A percentile compares a stretch with the other conserved stretches of the same genome.
Conservation (phyloP, 2,113 vertebrate genomes). For the Dendropsophus ebraccatus region DNA sequence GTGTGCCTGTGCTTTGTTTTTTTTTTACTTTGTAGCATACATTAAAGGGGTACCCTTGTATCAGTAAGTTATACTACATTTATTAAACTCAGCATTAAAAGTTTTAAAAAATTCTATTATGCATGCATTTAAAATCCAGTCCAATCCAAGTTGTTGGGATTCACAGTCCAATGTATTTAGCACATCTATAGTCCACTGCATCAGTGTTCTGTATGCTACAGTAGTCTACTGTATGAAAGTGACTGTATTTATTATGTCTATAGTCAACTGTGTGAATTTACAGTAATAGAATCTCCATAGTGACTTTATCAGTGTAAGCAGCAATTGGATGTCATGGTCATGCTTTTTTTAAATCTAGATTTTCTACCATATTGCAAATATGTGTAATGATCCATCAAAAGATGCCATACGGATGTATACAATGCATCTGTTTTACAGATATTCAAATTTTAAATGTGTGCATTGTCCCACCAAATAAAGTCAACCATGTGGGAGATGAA, state of each 20-base stretch:
- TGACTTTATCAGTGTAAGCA: not conserved
- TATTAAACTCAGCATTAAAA: slow-evolving; percentile 11
- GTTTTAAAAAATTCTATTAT: not conserved
- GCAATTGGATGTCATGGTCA: not conserved
- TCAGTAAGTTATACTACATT: not conserved
- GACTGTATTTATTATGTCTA: not conserved
- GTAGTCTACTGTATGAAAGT: not conserved
- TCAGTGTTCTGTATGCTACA: not conserved
- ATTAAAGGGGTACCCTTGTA: not conserved
- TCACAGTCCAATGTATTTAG: not conserved
- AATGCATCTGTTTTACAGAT: not conserved
- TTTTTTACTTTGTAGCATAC: not conserved
- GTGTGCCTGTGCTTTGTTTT: not conserved
- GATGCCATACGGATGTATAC: not conserved
- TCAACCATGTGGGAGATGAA: no score
- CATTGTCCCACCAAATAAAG: no score
- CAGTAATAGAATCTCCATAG: not conserved
- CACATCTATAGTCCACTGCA: not conserved
- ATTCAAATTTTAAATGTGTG: not conserved
- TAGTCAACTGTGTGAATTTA: not conserved
- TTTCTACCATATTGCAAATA: not conserved
- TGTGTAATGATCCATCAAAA: not conserved
- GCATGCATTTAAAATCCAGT: not conserved
- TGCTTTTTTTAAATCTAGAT: not conserved
- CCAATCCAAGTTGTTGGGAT: not conserved